Conservation (phyloP, 2,113 vertebrate genomes). For the Toxotes jaculatrix region DNA sequence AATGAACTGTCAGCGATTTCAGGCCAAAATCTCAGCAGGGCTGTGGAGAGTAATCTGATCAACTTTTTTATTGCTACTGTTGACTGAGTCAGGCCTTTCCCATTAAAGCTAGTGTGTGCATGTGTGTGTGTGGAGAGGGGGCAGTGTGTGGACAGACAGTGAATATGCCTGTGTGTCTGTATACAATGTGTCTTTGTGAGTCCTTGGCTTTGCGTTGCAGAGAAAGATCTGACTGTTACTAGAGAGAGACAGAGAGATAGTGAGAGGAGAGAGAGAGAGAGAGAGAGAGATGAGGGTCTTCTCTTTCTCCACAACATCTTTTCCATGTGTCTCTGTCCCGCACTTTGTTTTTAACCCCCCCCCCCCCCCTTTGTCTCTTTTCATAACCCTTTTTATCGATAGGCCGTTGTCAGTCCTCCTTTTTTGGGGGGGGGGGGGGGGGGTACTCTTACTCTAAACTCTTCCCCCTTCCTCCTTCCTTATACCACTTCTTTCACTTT, state of each 20-base stretch:
- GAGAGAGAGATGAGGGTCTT: slow-evolving; percentile 28
- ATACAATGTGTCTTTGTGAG: slow-evolving; percentile 84
- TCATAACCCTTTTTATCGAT: slow-evolving; percentile 25
- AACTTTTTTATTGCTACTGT: slow-evolving; percentile 66
- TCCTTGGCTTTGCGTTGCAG: slow-evolving; percentile 69
- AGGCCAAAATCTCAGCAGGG: slow-evolving; percentile 54
- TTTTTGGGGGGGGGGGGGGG: too few species aligned
- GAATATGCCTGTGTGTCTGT: slow-evolving; percentile 72
- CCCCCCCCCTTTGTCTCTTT: slow-evolving; percentile 40
- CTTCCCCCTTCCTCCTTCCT: not conserved
- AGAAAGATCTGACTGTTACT: slow-evolving; percentile 70
- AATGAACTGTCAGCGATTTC: slow-evolving; percentile 29
- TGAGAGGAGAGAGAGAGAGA: slow-evolving; percentile 19
- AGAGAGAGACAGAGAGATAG: slow-evolving; percentile 26
- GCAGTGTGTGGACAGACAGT: slow-evolving; percentile 44
- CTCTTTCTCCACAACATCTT: slow-evolving; percentile 19
- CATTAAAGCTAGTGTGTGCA: slow-evolving; percentile 56
- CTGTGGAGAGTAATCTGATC: slow-evolving; percentile 75
- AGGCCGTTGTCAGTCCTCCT: not conserved
- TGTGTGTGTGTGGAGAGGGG: slow-evolving; percentile 41
- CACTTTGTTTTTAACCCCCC: too few species aligned
- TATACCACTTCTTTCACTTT: not conserved
- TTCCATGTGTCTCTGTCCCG: slow-evolving; percentile 16
- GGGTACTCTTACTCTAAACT: not conserved
- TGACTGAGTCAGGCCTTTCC: slow-evolving; percentile 74